Evolutionary conservation across 1,140 invertebrate species (phyloP).

Genomic region (Galleria mellonella): DNA sequence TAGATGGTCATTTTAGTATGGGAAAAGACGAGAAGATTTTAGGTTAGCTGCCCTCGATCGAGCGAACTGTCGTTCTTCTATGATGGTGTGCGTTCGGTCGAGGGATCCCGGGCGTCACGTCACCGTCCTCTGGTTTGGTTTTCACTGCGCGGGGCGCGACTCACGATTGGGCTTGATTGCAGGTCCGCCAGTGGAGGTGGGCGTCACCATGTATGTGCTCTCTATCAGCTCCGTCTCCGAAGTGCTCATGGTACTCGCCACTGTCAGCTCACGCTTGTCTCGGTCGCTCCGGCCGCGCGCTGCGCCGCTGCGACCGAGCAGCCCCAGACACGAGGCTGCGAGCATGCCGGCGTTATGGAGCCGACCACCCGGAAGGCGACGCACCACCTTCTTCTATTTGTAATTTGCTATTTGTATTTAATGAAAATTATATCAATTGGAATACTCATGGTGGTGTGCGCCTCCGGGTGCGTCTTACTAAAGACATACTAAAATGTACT

Average conservation of each 20-base stretch:
- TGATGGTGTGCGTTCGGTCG: slow-evolving; percentile 31
- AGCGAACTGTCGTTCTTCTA: slow-evolving; percentile 19
- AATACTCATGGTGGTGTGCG: slow-evolving; percentile 24
- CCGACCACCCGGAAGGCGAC: slow-evolving; percentile 37
- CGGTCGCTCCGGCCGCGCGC: slow-evolving; percentile 35
- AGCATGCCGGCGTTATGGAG: slow-evolving; percentile 56
- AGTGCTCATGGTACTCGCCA: slow-evolving; percentile 93
- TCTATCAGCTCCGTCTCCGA: slow-evolving; percentile 99
- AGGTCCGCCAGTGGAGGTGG: slow-evolving; percentile 96
- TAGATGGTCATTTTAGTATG: slow-evolving; percentile 41
- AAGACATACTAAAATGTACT: slow-evolving; percentile 49
- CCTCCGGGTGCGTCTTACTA: slow-evolving; percentile 45
- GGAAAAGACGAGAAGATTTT: slow-evolving; percentile 16
- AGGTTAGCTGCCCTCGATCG: slow-evolving; percentile 46
- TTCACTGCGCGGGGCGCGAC: slow-evolving; percentile 43
- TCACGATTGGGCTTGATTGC: slow-evolving; percentile 78
- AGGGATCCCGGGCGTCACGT: slow-evolving; percentile 42
- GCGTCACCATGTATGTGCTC: slow-evolving; percentile 98
- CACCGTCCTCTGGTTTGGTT: slow-evolving; percentile 64
- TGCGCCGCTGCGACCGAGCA: slow-evolving; percentile 37
- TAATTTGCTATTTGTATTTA: neutral
- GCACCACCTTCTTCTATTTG: slow-evolving; percentile 19
- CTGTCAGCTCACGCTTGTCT: slow-evolving; percentile 59
- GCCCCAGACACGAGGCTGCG: slow-evolving; percentile 55
- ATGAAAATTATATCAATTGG: neutral